A percentile compares a stretch with the other conserved stretches of the same genome.
These are phyloP conservation scores for Tetraodon nigroviridis DNA, from an alignment of 2,113 vertebrate genomes.

Conservation along the genomic window DNA sequence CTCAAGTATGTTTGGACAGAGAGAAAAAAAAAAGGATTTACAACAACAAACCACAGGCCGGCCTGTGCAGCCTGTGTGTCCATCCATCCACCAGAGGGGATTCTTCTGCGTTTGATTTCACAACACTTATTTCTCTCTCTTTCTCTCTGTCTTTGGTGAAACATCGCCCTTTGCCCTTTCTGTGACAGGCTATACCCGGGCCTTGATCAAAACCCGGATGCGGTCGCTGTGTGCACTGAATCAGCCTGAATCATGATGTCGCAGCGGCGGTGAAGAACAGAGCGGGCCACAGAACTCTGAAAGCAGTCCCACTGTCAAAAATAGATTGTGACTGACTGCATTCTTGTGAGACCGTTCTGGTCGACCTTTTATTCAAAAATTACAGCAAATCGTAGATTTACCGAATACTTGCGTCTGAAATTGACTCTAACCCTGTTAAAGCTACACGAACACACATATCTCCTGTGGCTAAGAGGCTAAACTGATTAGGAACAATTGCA, in stretches of 20 bases:
- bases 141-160: conserved; percentile 16
- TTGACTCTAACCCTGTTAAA: no score
- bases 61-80: conserved; percentile 35
- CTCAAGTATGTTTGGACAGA: conserved; percentile 51
- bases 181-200: conserved; percentile 19
- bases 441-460: no score
- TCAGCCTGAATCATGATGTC: conserved; percentile 6
- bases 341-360: no score
- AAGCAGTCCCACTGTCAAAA: no score
- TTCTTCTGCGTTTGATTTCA: conserved; percentile 20
- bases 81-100: conserved; percentile 36
- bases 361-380: no score
- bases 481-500: no score
- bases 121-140: conserved; percentile 16
- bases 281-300: no score
- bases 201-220: conserved; percentile 24
- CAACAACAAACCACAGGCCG: conserved; percentile 43
- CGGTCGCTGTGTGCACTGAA: conserved; percentile 14
- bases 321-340: no score
- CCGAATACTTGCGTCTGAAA: no score
- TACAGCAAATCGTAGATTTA: no score
- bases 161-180: conserved; percentile 16
- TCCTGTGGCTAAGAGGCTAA: no score
- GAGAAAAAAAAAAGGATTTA: conserved; percentile 28
- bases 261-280: not conserved